These are phyloP conservation scores for Tachina lurida DNA, from an alignment of 2,888 invertebrate genomes.

Conservation along the genomic window DNA sequence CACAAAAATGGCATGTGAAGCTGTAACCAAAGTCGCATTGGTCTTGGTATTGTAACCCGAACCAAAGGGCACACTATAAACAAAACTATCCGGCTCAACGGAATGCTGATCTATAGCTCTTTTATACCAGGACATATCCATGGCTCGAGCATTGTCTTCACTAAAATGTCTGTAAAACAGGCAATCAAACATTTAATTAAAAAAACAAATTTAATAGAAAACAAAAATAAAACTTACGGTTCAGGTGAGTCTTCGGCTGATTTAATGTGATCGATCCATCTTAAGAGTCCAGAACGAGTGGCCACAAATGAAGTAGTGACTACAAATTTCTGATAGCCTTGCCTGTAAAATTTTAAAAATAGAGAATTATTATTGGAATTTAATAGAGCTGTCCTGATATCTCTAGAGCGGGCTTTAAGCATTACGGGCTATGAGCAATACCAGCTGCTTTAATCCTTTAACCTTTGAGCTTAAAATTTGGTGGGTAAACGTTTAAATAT, in stretches of 20 bases:
- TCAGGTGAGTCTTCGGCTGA: constrained; percentile 85
- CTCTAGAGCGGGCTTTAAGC: neutral
- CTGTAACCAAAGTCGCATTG: constrained; percentile 89
- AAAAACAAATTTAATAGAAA: neutral
- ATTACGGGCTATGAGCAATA: neutral
- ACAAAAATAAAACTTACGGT: constrained; percentile 85
- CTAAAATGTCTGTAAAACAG: constrained; percentile 88
- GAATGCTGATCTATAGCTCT: constrained; percentile 95
- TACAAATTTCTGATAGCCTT: constrained; percentile 94
- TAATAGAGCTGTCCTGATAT: neutral
- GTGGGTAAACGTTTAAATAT: neutral
- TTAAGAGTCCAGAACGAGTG: constrained; percentile 93
- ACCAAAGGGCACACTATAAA: constrained; percentile 88
- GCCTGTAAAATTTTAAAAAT: constrained; percentile 84
- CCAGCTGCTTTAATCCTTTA: neutral
- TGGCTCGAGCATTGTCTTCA: constrained; percentile 90
- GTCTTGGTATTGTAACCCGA: constrained; percentile 83
- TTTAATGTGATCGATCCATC: constrained; percentile 91
- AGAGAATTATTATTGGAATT: neutral
- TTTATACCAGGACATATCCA: constrained; percentile 95
- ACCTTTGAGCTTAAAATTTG: neutral
- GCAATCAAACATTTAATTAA: neutral
- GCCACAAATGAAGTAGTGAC: constrained; percentile 94
- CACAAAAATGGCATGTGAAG: constrained; percentile 95
- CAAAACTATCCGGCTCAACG: constrained; percentile 94